A percentile compares a stretch with the other conserved stretches of the same genome.
Evolutionary conservation across 1,140 invertebrate species (phyloP).

Genomic region (Centruroides sculpturatus): DNA sequence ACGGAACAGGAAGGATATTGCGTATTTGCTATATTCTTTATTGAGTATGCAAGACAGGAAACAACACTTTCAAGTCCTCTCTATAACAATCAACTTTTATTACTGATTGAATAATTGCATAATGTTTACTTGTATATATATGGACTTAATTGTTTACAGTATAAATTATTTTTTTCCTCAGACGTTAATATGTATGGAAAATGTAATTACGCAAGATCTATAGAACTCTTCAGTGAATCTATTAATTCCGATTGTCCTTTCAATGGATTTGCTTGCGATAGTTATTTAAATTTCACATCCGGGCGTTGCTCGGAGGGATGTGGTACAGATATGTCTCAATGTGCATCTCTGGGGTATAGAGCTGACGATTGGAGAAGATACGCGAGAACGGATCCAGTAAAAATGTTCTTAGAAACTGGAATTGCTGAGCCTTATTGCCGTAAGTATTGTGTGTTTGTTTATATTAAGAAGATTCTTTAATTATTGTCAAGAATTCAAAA

Average conservation of each 20-base stretch:
- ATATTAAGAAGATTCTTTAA: background rate
- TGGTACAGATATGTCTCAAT: conserved; percentile 30
- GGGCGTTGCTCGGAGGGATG: conserved; percentile 48
- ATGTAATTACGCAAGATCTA: too few relatives aligned
- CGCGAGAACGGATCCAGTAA: conserved; percentile 32
- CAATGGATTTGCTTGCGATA: conserved; percentile 38
- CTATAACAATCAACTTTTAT: too few relatives aligned
- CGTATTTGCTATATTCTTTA: too few relatives aligned
- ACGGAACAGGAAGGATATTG: too few relatives aligned
- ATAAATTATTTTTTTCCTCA: too few relatives aligned
- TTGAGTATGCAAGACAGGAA: too few relatives aligned
- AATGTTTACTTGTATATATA: too few relatives aligned
- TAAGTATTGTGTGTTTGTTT: conserved; percentile 34
- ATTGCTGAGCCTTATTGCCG: conserved; percentile 7
- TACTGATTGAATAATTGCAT: too few relatives aligned
- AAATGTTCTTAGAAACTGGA: conserved; percentile 52
- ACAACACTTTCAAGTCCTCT: too few relatives aligned
- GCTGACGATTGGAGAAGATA: conserved; percentile 7
- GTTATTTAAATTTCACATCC: conserved; percentile 46
- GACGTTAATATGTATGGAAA: too few relatives aligned
- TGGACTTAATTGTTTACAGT: too few relatives aligned
- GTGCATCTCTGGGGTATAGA: conserved; percentile 31
- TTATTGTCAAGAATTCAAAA: too few relatives aligned
- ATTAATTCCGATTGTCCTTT: conserved; percentile 57
- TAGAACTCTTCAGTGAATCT: conserved; percentile 57